Percentiles rank a stretch among this genome's conserved stretches.
Evolutionary conservation across 2,113 vertebrate species (phyloP).

Genomic region (Microtus oregoni): DNA sequence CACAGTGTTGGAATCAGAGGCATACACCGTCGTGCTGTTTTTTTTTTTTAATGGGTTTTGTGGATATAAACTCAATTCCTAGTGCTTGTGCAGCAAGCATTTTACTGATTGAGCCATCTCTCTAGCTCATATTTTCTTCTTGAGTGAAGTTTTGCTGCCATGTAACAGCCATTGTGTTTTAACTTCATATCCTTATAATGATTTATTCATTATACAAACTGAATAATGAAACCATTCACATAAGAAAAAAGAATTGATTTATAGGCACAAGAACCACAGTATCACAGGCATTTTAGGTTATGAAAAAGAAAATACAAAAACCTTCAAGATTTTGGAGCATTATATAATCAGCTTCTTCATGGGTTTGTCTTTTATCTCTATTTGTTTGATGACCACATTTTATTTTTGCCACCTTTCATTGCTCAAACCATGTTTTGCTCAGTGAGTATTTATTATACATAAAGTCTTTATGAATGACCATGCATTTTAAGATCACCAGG

Average conservation of each 20-base stretch:
- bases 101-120: background rate
- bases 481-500: background rate
- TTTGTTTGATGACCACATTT: background rate
- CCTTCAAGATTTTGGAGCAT: background rate
- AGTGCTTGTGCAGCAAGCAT: background rate
- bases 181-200: background rate
- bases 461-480: background rate
- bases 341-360: background rate
- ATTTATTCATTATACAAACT: background rate
- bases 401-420: background rate
- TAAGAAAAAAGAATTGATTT: background rate
- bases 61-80: too few species aligned
- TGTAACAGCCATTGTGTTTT: background rate
- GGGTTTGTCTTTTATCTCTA: background rate
- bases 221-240: background rate
- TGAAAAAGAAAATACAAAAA: background rate
- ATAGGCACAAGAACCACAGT: slow-evolving; percentile 5
- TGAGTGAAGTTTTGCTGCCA: background rate
- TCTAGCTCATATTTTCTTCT: background rate
- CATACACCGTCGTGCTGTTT: background rate
- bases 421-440: background rate
- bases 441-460: background rate
- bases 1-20: background rate
- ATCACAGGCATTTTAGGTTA: background rate
- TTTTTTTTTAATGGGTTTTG: background rate